These are phyloP conservation scores for Pseudochaenichthys georgianus DNA, from an alignment of 2,797 vertebrate genomes.

Conservation along the genomic window DNA sequence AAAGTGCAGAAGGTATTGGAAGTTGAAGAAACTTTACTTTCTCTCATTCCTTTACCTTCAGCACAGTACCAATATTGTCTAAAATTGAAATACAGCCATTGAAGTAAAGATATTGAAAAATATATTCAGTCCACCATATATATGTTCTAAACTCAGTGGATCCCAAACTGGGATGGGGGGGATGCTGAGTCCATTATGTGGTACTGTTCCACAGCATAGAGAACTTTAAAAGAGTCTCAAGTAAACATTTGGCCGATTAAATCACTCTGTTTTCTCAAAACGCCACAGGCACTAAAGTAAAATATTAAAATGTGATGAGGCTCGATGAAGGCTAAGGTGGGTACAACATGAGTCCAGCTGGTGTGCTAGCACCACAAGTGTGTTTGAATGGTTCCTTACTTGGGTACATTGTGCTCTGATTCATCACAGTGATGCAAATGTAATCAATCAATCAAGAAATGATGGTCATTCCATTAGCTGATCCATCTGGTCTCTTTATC, in stretches of 20 bases:
- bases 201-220: not conserved
- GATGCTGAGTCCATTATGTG: not conserved
- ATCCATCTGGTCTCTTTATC: no score
- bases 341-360: no score
- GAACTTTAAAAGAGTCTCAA: not conserved
- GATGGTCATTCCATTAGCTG: no score
- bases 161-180: not conserved
- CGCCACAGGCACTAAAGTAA: not conserved
- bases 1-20: slow-evolving; percentile 6
- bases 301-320: not conserved
- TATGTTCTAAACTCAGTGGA: not conserved
- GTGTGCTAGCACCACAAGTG: no score
- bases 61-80: not conserved
- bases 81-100: not conserved
- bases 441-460: no score
- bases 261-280: not conserved
- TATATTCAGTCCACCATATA: not conserved
- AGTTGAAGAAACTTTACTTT: not conserved
- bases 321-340: not conserved
- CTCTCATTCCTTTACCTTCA: not conserved
- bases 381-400: no score
- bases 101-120: not conserved
- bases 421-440: no score
- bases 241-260: not conserved
- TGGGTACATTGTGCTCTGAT: no score